A percentile compares a stretch with the other conserved stretches of the same genome.
These are phyloP conservation scores for Formicarius rufipectus DNA, from an alignment of 2,113 vertebrate species.

Conservation along the genomic window DNA sequence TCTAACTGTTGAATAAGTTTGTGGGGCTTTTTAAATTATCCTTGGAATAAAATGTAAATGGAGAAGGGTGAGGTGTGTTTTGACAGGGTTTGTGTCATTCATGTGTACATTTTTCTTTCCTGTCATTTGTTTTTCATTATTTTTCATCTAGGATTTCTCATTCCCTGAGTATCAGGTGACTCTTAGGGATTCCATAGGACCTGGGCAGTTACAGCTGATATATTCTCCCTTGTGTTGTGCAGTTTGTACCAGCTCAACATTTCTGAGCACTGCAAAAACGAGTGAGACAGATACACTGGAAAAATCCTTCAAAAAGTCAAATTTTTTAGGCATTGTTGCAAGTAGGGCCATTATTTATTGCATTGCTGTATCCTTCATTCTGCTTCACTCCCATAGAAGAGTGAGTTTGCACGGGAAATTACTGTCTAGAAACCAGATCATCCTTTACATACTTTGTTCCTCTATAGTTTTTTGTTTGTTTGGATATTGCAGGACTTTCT, in stretches of 20 bases:
- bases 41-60: neutral
- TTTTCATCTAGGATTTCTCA: neutral
- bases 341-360: neutral
- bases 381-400: neutral
- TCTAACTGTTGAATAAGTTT: neutral
- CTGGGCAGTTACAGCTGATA: neutral
- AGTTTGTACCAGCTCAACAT: neutral
- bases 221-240: neutral
- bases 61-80: neutral
- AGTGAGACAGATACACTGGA: neutral
- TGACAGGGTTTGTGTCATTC: neutral
- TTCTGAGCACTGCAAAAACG: neutral
- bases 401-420: neutral
- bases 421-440: neutral
- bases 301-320: conserved; percentile 22
- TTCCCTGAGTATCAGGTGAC: neutral
- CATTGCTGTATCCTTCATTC: neutral
- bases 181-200: neutral
- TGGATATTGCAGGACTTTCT: neutral
- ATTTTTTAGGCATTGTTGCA: neutral
- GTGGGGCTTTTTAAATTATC: fast-evolving
- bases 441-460: neutral
- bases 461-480: neutral
- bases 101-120: neutral
- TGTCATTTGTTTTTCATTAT: neutral